Percentiles rank a stretch among this genome's conserved stretches.
Evolutionary conservation across 2,888 invertebrate genomes (phyloP).

Genomic region (Tromatobia lineatoria): DNA sequence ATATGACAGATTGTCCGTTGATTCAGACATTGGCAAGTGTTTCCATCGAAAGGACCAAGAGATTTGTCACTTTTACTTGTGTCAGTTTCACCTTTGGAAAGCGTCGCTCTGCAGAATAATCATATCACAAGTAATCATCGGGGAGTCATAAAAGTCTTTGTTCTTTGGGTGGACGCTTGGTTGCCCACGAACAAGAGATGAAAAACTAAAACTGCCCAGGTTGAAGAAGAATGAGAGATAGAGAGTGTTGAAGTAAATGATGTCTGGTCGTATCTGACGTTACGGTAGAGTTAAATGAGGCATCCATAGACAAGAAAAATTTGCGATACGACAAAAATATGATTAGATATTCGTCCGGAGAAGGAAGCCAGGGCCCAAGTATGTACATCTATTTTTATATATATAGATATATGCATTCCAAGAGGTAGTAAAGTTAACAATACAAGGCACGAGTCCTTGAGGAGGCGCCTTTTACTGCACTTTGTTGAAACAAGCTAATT

Average conservation of each 20-base stretch:
- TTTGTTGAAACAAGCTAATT: conserved; percentile 14
- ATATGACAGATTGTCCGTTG: background rate
- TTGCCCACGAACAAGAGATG: conserved; percentile 3
- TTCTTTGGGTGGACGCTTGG: conserved; percentile 21
- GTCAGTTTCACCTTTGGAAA: conserved; percentile 19
- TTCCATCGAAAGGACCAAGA: conserved; percentile 19
- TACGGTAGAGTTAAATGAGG: conserved; percentile 32
- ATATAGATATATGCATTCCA: conserved; percentile 27
- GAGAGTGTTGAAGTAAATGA: conserved; percentile 43
- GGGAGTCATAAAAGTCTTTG: conserved; percentile 55
- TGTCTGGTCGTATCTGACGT: conserved; percentile 35
- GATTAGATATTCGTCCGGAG: conserved; percentile 56
- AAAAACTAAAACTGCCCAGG: conserved; percentile 35
- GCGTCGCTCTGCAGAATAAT: conserved; percentile 42
- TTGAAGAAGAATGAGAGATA: conserved; percentile 21
- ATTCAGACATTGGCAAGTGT: conserved; percentile 26
- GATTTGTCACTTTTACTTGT: conserved; percentile 31
- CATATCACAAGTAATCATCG: conserved; percentile 51
- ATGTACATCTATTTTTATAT: no score
- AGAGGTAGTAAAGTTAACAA: conserved; percentile 56
- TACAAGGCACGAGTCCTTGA: background rate
- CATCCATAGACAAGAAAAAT: conserved; percentile 32
- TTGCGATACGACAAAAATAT: conserved; percentile 57
- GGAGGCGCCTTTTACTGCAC: background rate
- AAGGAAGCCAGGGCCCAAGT: conserved; percentile 4